Conservation (phyloP, 2,113 vertebrate genomes). For the Eubucco bourcierii region DNA sequence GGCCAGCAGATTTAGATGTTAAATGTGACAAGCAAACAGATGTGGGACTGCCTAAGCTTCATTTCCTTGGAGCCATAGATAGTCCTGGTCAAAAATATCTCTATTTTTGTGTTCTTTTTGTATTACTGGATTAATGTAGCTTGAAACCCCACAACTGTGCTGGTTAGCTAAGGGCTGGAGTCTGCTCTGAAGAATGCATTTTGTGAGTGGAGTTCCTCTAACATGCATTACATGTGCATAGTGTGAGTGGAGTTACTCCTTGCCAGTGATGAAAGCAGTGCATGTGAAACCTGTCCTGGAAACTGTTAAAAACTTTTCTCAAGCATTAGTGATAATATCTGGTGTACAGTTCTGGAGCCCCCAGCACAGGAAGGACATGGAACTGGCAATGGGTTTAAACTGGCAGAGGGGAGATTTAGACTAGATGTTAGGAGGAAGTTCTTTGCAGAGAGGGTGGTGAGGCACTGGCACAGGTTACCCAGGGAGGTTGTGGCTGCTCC, state of each 20-base stretch:
- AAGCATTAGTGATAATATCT: not conserved
- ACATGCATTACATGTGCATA: not conserved
- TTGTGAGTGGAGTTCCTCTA: not conserved
- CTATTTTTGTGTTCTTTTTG: conserved; percentile 28
- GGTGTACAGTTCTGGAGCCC: too few relatives aligned
- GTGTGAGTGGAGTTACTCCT: not conserved
- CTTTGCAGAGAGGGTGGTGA: too few relatives aligned
- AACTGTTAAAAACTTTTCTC: not conserved
- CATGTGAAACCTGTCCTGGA: not conserved
- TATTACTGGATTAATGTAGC: conserved; percentile 44
- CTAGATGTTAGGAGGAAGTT: too few relatives aligned
- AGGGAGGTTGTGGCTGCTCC: too few relatives aligned
- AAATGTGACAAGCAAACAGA: conserved; percentile 55
- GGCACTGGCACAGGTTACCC: too few relatives aligned
- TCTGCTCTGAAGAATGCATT: not conserved
- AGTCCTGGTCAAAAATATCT: conserved; percentile 45
- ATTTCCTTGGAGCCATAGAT: conserved; percentile 25
- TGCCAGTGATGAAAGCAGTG: not conserved
- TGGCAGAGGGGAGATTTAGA: too few relatives aligned
- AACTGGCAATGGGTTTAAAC: too few relatives aligned
- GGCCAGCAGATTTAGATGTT: not conserved
- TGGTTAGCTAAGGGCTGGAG: not conserved
- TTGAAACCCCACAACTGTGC: conserved; percentile 43
- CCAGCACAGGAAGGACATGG: too few relatives aligned
- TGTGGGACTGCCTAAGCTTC: conserved; percentile 40